Evolutionary conservation across 2,888 invertebrate genomes (phyloP).

Genomic region (Tholera decimalis): DNA sequence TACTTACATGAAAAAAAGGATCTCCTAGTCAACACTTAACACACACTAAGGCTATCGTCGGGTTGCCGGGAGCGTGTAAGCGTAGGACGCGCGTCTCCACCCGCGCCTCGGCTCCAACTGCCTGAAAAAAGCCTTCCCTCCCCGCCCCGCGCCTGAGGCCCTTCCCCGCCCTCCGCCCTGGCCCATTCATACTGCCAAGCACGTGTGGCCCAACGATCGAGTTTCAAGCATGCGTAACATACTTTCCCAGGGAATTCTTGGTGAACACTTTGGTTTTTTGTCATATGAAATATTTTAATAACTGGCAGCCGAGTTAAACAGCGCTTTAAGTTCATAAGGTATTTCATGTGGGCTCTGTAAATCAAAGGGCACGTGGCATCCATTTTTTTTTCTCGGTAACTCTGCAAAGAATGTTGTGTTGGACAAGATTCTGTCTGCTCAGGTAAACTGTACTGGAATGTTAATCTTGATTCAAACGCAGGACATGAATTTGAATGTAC

Average conservation of each 20-base stretch:
- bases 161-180: constrained; percentile 73
- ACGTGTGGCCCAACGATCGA: constrained; percentile 86
- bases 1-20: constrained; percentile 49
- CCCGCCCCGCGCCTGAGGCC: constrained; percentile 70
- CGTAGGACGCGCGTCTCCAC: constrained; percentile 77
- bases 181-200: constrained; percentile 80
- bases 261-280: constrained; percentile 67
- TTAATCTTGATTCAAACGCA: constrained; percentile 46
- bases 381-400: constrained; percentile 48
- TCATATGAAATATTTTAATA: constrained; percentile 68
- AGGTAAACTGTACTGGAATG: constrained; percentile 52
- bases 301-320: constrained; percentile 49
- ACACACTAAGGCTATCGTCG: constrained; percentile 44
- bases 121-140: constrained; percentile 89
- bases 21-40: constrained; percentile 47
- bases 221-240: constrained; percentile 85
- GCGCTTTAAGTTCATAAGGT: constrained; percentile 47
- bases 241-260: constrained; percentile 83
- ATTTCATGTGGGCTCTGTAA: constrained; percentile 40
- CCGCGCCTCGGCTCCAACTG: constrained; percentile 83
- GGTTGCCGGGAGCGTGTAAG: constrained; percentile 56
- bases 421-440: constrained; percentile 39
- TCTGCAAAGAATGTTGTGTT: constrained; percentile 45
- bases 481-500: constrained; percentile 34
- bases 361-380: constrained; percentile 60